Evolutionary conservation across 1,140 invertebrate species (phyloP).

Genomic region (Megalonaias nervosa): DNA sequence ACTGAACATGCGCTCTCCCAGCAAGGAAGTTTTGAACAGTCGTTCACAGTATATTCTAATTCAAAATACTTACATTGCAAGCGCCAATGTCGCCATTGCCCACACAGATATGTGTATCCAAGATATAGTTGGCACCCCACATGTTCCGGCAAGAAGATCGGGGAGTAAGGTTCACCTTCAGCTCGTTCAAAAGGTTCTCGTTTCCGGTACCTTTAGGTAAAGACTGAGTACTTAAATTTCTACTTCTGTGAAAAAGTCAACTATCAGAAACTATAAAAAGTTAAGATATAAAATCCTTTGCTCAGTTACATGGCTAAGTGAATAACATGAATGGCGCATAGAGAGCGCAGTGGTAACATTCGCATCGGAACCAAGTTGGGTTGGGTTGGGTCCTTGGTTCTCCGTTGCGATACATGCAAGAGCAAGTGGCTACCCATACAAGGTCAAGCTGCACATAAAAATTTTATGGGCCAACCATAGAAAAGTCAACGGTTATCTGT

Average conservation of each 20-base stretch:
- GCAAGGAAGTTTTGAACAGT: no score
- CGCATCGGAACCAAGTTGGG: background rate
- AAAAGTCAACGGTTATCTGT: no score
- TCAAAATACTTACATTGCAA: conserved; percentile 49
- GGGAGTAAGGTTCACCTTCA: conserved; percentile 45
- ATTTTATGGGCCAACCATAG: no score
- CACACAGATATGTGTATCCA: conserved; percentile 58
- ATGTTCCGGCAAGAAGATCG: conserved; percentile 47
- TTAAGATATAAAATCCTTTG: background rate
- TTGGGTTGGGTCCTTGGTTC: no score
- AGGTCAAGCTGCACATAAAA: no score
- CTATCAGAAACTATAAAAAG: background rate
- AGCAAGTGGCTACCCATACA: no score
- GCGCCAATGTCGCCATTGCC: conserved; percentile 57
- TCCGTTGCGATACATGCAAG: no score
- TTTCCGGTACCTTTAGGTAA: conserved; percentile 24
- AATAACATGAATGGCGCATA: background rate
- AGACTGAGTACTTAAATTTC: background rate
- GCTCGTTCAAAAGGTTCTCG: conserved; percentile 45
- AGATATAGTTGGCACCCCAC: conserved; percentile 51
- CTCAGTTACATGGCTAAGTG: background rate
- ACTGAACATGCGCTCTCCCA: no score
- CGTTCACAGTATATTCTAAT: background rate
- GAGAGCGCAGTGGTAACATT: background rate
- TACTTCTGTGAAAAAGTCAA: conserved; percentile 1